Evolutionary conservation across 2,888 invertebrate species (phyloP), one percentile per base, ranked within the genome.

Genomic region (Hemistola chrysoprasaria): DNA sequence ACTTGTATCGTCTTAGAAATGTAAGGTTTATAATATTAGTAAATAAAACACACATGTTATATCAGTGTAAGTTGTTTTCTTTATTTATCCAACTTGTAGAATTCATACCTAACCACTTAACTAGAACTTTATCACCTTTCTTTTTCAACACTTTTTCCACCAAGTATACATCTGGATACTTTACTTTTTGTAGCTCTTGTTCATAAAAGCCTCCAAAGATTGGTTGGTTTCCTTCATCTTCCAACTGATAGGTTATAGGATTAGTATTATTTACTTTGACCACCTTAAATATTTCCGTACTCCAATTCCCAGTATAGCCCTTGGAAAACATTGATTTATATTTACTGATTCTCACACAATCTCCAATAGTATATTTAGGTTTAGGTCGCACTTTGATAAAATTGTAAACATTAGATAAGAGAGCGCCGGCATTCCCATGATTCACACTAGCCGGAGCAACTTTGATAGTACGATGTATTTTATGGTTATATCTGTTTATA

Each of bases 191-290:
- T 6, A 72, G 29, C 59, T 72, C 69, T 38, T 57, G 31, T 46
- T 56, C 58, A 47, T 71, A 72, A 51, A 72, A 72, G 6, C 55
- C 50, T 22, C 69, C 69, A 31, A 60, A 53, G 16, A 76, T 68
- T 6, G 41, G 36, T 33, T 66, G 40, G 30, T 59, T 42, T 30
- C 53, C 40, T 29, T 47, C 40, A 50, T 70, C 68, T 49, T 59
- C 42, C 11, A 71, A 42, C 36, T 60, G 41, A 47, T 67, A 68
- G 11, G 62, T 64, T 20, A 44, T 21, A 7, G 36, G 46, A 11
- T 41, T 25, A 10, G 63, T 68, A 26, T 54, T 34, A 26, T 59
- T 43, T 6, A 39, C 39, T 44, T 50, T 45, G 11, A 34, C 40
- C 23, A 67, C 56, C 39, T 52, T 50, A 47, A 69, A 67, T 30